A percentile compares a stretch with the other conserved stretches of the same genome.
phyloP scores from a whole-genome alignment of 2,888 invertebrate species.

The Maniola hyperantus region DNA sequence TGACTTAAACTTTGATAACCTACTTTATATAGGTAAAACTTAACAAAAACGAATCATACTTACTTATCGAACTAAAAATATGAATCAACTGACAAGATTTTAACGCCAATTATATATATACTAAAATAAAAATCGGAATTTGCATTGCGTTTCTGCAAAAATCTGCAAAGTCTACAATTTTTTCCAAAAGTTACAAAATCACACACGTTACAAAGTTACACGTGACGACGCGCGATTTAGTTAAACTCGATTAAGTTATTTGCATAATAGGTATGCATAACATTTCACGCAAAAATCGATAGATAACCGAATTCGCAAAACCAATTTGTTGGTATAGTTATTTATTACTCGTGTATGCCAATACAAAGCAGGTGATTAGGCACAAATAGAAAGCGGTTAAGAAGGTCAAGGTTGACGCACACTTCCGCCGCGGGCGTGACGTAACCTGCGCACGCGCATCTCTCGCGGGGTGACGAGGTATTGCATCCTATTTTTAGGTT shows the following conservation, averaged over 20 bases:
- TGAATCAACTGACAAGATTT: no score
- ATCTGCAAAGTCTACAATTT: background rate
- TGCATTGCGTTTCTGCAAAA: background rate
- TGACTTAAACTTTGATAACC: no score
- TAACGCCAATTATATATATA: background rate
- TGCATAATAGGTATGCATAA: background rate
- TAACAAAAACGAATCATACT: no score
- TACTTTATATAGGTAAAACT: no score
- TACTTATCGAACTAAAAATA: no score
- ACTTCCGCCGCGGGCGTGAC: conserved; percentile 42
- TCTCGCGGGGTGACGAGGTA: background rate
- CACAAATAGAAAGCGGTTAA: conserved; percentile 44
- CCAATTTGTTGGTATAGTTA: background rate
- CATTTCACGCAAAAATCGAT: background rate
- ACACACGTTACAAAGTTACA: no score
- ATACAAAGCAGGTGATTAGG: conserved; percentile 21
- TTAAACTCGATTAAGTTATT: background rate
- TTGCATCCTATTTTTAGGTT: background rate
- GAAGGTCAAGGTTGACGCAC: conserved; percentile 45
- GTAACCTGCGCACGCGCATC: conserved; percentile 38
- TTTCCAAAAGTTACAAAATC: background rate
- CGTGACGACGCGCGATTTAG: background rate
- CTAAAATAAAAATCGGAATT: background rate
- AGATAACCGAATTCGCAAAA: background rate
- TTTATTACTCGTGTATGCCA: conserved; percentile 17